Percentiles rank a stretch among this genome's conserved stretches.
These are phyloP conservation scores for Adelphocoris suturalis DNA, from an alignment of 2,888 invertebrate species.

Conservation along the genomic window DNA sequence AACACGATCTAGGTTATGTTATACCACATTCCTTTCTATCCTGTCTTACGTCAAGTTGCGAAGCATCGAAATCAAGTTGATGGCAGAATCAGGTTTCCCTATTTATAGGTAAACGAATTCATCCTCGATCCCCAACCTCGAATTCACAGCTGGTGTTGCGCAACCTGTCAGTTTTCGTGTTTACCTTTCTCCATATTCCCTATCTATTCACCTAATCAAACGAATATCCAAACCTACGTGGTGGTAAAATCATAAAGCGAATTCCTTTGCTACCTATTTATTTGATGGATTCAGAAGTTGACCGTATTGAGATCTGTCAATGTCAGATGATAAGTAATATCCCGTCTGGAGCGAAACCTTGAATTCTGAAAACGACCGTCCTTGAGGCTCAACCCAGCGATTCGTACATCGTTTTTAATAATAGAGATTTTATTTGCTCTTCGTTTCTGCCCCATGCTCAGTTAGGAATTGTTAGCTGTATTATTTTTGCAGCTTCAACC, in stretches of 20 bases:
- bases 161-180: not conserved
- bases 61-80: not conserved
- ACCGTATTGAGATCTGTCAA: not conserved
- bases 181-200: not conserved
- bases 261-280: not conserved
- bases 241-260: too few species aligned
- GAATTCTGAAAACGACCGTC: conserved; percentile 35
- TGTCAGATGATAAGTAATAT: not conserved
- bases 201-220: not conserved
- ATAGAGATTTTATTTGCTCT: not conserved
- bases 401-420: not conserved
- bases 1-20: not conserved
- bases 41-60: not conserved
- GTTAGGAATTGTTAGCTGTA: too few species aligned
- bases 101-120: conserved; percentile 17
- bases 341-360: conserved; percentile 9
- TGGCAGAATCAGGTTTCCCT: not conserved
- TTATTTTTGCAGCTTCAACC: too few species aligned
- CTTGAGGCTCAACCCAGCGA: not conserved
- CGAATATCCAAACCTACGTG: not conserved
- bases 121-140: not conserved
- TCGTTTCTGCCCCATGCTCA: not conserved
- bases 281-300: not conserved
- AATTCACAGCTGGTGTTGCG: conserved; percentile 17
- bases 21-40: not conserved